Conservation (phyloP, 2,113 vertebrate species). For the Tricholaema leucomelas region DNA sequence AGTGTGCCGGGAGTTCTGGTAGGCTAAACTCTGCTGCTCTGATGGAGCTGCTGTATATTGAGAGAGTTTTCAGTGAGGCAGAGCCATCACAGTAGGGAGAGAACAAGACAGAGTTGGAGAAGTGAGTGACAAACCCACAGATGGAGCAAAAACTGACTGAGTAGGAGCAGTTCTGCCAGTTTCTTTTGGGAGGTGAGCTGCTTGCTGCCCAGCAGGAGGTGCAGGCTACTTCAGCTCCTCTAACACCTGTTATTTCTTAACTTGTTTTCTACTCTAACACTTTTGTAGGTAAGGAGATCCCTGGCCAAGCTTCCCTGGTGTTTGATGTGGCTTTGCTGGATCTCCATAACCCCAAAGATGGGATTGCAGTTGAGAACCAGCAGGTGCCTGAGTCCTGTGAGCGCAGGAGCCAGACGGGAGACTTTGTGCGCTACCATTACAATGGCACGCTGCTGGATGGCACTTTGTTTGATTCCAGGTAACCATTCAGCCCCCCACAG, state of each 20-base stretch:
- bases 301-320: conserved; percentile 92
- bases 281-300: conserved; percentile 90
- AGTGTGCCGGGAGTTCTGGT: not conserved
- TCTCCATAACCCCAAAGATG: conserved; percentile 95
- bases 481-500: not conserved
- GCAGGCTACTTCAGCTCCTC: not conserved
- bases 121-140: not conserved
- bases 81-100: not conserved
- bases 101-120: not conserved
- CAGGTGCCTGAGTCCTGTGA: conserved; percentile 81
- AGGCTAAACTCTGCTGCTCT: not conserved
- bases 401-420: conserved; percentile 83
- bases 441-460: conserved; percentile 93
- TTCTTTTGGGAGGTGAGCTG: not conserved
- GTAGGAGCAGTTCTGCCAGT: not conserved
- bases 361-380: conserved; percentile 83
- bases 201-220: not conserved
- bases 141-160: not conserved
- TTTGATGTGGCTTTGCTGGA: conserved; percentile 94
- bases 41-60: not conserved
- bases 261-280: not conserved
- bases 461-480: conserved; percentile 97
- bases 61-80: not conserved
- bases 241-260: not conserved
- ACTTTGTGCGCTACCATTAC: conserved; percentile 96